Evolutionary conservation across 92 coral and sea anemone species (phyloP).

Genomic region (Micromussa lordhowensis): DNA sequence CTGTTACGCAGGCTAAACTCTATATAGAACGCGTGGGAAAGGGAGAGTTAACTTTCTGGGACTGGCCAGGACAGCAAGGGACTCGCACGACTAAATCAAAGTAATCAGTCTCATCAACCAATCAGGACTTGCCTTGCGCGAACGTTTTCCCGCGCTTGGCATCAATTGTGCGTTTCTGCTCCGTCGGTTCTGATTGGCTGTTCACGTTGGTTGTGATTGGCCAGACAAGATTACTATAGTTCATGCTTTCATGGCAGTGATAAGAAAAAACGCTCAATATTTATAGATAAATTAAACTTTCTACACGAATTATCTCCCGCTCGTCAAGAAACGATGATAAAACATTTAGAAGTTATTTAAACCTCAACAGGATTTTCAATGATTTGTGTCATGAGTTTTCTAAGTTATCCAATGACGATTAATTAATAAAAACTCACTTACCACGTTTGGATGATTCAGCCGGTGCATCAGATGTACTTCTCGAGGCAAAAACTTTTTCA

Average conservation of each 20-base stretch:
- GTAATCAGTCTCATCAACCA: neutral
- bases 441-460: constrained; percentile 85
- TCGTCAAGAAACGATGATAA: neutral
- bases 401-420: neutral
- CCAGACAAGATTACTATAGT: neutral
- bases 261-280: neutral
- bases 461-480: constrained; percentile 84
- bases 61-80: too few relatives aligned
- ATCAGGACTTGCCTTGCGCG: neutral
- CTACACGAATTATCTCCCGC: neutral
- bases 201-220: neutral
- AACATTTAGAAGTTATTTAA: neutral
- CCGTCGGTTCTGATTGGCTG: neutral
- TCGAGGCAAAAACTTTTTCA: constrained; percentile 80
- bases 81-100: neutral
- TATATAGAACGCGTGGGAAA: too few relatives aligned
- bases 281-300: neutral
- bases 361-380: neutral
- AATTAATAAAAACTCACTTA: constrained; percentile 38
- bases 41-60: too few relatives aligned
- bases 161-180: neutral
- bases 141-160: neutral
- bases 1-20: too few relatives aligned
- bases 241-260: neutral
- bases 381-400: neutral